Evolutionary conservation across 2,797 vertebrate genomes (phyloP).

Genomic region (Gallinago stenura): DNA sequence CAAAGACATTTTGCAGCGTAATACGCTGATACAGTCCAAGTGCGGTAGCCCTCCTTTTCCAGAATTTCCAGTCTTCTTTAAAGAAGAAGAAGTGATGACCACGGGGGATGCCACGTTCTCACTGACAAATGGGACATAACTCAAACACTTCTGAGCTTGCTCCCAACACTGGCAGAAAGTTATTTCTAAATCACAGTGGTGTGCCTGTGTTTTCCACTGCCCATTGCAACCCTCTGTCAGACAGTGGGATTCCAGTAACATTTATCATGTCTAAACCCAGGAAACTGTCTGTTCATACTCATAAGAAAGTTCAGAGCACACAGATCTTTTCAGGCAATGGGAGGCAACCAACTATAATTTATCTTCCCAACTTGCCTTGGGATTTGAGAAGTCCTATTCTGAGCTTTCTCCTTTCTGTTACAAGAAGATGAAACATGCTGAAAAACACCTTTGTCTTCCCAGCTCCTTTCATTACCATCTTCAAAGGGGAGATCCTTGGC

Average conservation of each 20-base stretch:
- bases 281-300: neutral
- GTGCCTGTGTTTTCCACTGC: neutral
- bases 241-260: neutral
- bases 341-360: neutral
- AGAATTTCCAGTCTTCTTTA: neutral
- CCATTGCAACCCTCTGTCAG: slow-evolving; percentile 2
- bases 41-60: neutral
- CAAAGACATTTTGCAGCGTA: neutral
- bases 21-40: neutral
- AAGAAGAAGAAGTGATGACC: neutral
- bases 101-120: neutral
- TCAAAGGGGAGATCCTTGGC: neutral
- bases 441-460: neutral
- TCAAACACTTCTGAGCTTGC: neutral
- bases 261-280: neutral
- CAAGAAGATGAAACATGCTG: neutral
- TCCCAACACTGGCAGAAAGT: neutral
- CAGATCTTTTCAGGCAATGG: neutral
- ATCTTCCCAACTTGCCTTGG: neutral
- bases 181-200: neutral
- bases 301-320: neutral
- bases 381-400: slow-evolving; percentile 7
- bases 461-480: neutral
- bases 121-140: neutral
- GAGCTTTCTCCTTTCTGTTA: slow-evolving; percentile 5